phyloP scores from a whole-genome alignment of 2,113 vertebrate species.

The Calidris pygmaea region DNA sequence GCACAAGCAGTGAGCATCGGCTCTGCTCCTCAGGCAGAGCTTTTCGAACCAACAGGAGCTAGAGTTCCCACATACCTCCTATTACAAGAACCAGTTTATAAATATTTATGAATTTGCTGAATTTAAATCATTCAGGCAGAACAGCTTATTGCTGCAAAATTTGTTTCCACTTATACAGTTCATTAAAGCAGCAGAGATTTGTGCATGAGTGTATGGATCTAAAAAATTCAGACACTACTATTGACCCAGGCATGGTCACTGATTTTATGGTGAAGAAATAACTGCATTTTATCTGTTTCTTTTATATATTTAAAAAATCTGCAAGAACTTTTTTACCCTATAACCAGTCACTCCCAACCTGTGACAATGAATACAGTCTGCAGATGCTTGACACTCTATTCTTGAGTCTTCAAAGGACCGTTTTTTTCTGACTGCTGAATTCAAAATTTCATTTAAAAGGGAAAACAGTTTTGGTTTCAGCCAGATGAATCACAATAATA shows the following conservation, averaged over 20 bases:
- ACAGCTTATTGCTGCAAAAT: conserved; percentile 3
- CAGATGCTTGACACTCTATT: neutral
- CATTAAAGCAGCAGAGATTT: conserved; percentile 13
- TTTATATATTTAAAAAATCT: conserved; percentile 10
- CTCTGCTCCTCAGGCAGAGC: neutral
- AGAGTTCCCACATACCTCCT: neutral
- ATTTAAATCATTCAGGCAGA: conserved; percentile 20
- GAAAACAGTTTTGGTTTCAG: neutral
- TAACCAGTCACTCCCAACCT: neutral
- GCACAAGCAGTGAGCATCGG: neutral
- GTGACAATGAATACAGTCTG: neutral
- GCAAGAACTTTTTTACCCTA: neutral
- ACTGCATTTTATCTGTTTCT: conserved; percentile 30
- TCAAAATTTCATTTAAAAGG: neutral
- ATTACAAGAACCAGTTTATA: neutral
- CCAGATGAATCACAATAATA: neutral
- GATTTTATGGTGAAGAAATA: conserved; percentile 40
- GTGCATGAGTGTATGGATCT: neutral
- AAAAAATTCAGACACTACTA: neutral
- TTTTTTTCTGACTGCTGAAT: neutral
- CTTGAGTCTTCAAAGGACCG: neutral
- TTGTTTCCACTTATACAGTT: conserved; percentile 44
- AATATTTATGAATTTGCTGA: conserved; percentile 25
- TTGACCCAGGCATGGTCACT: conserved; percentile 11
- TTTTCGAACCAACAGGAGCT: neutral